These are phyloP conservation scores for Idaea biselata DNA, from an alignment of 2,888 invertebrate species.

Conservation along the genomic window DNA sequence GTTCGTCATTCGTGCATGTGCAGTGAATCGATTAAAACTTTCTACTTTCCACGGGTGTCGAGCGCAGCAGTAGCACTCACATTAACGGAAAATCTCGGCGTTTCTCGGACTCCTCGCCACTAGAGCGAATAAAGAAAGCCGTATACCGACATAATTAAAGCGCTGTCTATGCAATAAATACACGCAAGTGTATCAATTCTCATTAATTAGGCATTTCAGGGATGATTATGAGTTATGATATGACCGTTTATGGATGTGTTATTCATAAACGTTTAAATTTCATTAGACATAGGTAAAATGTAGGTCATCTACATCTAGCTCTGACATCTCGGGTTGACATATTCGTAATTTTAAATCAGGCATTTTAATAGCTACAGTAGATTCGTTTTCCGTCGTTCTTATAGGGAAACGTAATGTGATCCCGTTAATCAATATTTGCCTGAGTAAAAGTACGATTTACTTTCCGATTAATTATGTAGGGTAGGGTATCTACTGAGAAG, in stretches of 20 bases:
- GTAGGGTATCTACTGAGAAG: too few relatives aligned
- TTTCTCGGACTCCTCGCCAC: slow-evolving; percentile 69
- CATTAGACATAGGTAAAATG: neutral
- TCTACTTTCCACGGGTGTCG: slow-evolving; percentile 75
- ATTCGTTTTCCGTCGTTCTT: neutral
- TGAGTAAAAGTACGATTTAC: neutral
- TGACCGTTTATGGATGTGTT: neutral
- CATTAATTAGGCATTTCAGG: slow-evolving; percentile 9
- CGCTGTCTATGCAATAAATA: slow-evolving; percentile 32
- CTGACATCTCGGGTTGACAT: neutral
- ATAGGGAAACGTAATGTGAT: neutral
- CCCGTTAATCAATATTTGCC: neutral
- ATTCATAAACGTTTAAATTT: neutral
- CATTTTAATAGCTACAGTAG: neutral
- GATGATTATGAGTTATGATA: neutral
- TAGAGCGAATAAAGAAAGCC: slow-evolving; percentile 74
- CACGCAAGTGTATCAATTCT: slow-evolving; percentile 22
- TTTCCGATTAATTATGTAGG: neutral
- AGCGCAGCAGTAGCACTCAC: slow-evolving; percentile 58
- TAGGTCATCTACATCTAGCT: too few relatives aligned
- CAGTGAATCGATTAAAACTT: slow-evolving; percentile 76
- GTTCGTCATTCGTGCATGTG: slow-evolving; percentile 70
- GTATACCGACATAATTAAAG: slow-evolving; percentile 49
- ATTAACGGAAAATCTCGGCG: slow-evolving; percentile 75
- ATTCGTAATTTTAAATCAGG: neutral